Conservation (phyloP, 2,113 vertebrate species). For the Arizona elegans region DNA sequence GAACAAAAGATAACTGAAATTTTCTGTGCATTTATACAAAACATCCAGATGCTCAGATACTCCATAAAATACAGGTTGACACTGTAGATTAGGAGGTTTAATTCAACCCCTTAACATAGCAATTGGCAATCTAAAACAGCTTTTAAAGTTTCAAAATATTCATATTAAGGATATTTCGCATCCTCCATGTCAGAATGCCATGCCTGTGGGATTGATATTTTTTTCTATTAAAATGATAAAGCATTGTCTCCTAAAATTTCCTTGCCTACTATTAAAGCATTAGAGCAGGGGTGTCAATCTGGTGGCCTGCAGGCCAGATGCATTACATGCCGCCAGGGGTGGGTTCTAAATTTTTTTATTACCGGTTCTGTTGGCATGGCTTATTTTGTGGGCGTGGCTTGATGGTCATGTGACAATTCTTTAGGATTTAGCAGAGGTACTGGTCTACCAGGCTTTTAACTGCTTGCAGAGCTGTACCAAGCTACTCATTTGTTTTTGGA, state of each 20-base stretch:
- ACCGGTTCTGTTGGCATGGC: too few species aligned
- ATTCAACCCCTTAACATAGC: slow-evolving; percentile 36
- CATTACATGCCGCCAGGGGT: too few species aligned
- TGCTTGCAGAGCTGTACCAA: too few species aligned
- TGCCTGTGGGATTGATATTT: slow-evolving; percentile 26
- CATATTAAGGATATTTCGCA: slow-evolving; percentile 1
- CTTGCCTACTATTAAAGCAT: background rate
- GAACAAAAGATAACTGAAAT: slow-evolving; percentile 53
- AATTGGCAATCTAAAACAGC: slow-evolving; percentile 47
- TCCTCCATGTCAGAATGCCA: slow-evolving; percentile 20
- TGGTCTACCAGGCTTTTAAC: too few species aligned
- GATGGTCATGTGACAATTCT: too few species aligned
- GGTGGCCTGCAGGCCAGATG: too few species aligned
- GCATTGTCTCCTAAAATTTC: background rate
- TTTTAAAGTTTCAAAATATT: slow-evolving; percentile 26
- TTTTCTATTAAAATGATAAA: background rate
- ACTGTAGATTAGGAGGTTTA: slow-evolving; percentile 25
- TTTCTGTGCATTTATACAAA: slow-evolving; percentile 50
- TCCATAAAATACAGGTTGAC: slow-evolving; percentile 50
- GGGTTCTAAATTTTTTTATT: too few species aligned
- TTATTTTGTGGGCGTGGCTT: too few species aligned
- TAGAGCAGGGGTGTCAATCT: too few species aligned
- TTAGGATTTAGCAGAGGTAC: too few species aligned
- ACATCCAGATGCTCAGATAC: slow-evolving; percentile 32
- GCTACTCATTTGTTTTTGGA: too few species aligned